These are phyloP conservation scores for Drosophila mercatorum DNA, from an alignment of 2,888 invertebrate species.

Conservation along the genomic window DNA sequence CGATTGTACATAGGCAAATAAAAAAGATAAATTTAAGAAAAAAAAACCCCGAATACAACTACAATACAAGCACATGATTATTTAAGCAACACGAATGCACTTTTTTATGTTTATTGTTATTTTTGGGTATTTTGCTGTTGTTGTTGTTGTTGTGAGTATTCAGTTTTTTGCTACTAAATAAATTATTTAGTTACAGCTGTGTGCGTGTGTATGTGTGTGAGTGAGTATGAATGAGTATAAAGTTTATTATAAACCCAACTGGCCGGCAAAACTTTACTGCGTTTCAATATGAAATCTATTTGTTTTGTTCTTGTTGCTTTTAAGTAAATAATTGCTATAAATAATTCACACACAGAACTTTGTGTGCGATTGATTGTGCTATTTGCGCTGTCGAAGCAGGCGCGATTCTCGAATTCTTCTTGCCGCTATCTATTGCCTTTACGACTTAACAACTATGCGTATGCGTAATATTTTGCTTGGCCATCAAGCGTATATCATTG, in stretches of 20 bases:
- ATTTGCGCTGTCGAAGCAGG: conserved; percentile 43
- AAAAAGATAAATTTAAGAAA: conserved; percentile 8
- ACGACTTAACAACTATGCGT: conserved; percentile 66
- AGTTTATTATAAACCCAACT: neutral
- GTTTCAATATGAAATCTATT: conserved; percentile 50
- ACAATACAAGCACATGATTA: conserved; percentile 58
- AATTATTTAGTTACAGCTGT: conserved; percentile 54
- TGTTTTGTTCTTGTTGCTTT: neutral
- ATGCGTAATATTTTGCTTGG: conserved; percentile 75
- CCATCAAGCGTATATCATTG: conserved; percentile 66
- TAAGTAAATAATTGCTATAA: conserved; percentile 72
- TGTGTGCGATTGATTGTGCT: conserved; percentile 50
- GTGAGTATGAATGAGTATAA: neutral
- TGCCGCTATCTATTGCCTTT: conserved; percentile 28
- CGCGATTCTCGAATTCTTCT: conserved; percentile 32
- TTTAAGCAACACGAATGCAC: conserved; percentile 55
- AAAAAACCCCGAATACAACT: conserved; percentile 21
- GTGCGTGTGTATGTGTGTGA: neutral
- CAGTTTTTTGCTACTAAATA: conserved; percentile 36
- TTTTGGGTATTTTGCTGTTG: conserved; percentile 22
- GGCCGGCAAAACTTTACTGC: conserved; percentile 7
- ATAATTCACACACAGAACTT: conserved; percentile 46
- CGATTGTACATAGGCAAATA: conserved; percentile 60
- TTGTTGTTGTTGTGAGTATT: conserved; percentile 13
- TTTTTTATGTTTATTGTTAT: conserved; percentile 34